phyloP scores from a whole-genome alignment of 2,797 vertebrate species.

The Arctocebus calabarensis region DNA sequence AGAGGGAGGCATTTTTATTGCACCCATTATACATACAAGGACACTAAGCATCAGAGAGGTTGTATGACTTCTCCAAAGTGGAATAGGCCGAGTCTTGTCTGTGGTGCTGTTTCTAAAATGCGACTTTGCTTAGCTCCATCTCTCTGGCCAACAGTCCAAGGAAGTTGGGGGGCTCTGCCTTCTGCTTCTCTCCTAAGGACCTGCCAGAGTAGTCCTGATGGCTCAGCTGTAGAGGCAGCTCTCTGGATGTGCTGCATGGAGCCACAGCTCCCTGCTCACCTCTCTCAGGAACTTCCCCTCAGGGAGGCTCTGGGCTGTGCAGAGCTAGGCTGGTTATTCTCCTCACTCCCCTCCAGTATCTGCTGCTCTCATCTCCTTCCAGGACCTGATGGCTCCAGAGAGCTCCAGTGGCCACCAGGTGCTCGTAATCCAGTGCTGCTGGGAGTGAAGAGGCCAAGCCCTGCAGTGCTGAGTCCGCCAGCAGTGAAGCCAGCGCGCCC shows the following conservation, averaged over 20 bases:
- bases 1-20: not conserved
- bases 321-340: not conserved
- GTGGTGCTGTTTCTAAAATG: not conserved
- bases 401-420: not conserved
- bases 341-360: not conserved
- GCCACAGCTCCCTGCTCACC: too few species aligned
- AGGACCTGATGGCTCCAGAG: not conserved
- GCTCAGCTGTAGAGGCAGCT: too few species aligned
- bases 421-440: not conserved
- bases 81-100: not conserved
- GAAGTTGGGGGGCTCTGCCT: not conserved
- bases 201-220: too few species aligned
- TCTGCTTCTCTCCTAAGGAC: not conserved
- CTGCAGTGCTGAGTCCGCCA: not conserved
- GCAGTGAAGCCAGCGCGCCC: not conserved
- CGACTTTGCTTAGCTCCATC: not conserved
- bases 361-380: not conserved
- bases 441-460: not conserved
- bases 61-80: not conserved
- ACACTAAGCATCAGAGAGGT: not conserved
- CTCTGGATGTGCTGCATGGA: not conserved
- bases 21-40: not conserved
- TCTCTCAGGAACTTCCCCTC: not conserved
- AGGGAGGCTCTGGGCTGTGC: not conserved
- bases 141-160: not conserved